Conservation (phyloP, 2,797 vertebrate genomes). For the Muscicapa striata region DNA sequence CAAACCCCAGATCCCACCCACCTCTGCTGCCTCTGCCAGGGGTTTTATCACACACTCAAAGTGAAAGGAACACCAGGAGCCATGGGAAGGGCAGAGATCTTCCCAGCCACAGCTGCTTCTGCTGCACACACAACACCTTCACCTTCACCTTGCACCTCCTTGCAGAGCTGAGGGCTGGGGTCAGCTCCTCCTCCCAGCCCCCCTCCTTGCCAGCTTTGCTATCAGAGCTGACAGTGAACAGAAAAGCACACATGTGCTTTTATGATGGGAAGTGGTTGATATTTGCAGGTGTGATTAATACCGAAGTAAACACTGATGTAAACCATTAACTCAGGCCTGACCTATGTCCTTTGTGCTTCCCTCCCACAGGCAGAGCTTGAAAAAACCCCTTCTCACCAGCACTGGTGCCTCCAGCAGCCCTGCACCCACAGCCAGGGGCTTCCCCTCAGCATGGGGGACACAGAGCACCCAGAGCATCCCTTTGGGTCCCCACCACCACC, state of each 20-base stretch:
- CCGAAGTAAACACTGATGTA: background rate
- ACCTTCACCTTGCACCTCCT: background rate
- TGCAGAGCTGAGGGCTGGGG: background rate
- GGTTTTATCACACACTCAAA: background rate
- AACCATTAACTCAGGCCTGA: conserved; percentile 46
- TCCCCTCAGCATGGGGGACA: background rate
- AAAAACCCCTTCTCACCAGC: background rate
- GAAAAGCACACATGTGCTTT: background rate
- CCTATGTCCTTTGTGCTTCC: background rate
- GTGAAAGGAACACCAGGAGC: background rate
- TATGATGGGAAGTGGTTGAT: conserved; percentile 1
- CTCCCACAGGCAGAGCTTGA: background rate
- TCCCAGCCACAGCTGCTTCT: background rate
- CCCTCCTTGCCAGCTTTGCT: background rate
- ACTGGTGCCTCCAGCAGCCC: accelerated
- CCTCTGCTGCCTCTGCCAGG: background rate
- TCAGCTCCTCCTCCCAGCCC: background rate
- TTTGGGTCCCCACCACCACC: background rate
- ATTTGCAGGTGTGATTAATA: background rate
- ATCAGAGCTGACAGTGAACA: accelerated
- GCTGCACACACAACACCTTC: background rate
- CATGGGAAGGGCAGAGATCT: accelerated
- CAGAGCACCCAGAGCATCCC: accelerated
- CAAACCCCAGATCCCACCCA: accelerated
- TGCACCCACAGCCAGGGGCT: accelerated